Base-by-base conservation (phyloP, 2,113 vertebrate genomes). In the Trogon melanurus region DNA sequence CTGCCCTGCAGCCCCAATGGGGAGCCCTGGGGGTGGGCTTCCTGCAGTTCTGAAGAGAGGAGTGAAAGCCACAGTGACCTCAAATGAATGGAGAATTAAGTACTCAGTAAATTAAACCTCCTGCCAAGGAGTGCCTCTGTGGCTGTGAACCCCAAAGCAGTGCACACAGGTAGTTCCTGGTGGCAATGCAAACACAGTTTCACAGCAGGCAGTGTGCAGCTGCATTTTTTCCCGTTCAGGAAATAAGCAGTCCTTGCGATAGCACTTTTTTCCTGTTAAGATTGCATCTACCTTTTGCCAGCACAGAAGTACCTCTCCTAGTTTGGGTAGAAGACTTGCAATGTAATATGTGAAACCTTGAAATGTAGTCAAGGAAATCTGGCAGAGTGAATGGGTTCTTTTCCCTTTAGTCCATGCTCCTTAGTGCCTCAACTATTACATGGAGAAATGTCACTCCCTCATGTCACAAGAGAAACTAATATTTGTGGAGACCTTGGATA, bases 71-170 rank as follows among this genome's bases (percentile, higher is more conserved):
- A 2, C 10, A 10, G 9, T 44, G 29, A 30, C 12, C 27, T 41
- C 27, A 67, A 54, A 50, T 29, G 53, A 62, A 17, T 1, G 3
- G 61, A 70, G 45, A 41, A 53, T 61, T 25, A 48, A 54, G 41
- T 47, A 19, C 20, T 34, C 30, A 36, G 29, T 34, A 66, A 66
- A 66, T 1, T 8, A 83, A 85, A 16, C 25, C 38, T 36, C 51
- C 65, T 41, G 8, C 41, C 56, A 36, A 66, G 36, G 61, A 88
- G 50, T 25, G 13, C 4, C 50, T 64, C 36, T 5, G 13, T n/a
- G 22, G 6, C 7, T 75, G 22, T 0, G 0, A 79, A 66, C 22
- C 13, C 21, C 1, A 1, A 8, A 57, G 29, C 0, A 0, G 8
- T 45, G 47, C n/a, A 25, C 32, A 4, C 4, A 53, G 36, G 53